These are phyloP conservation scores for Rhimphoctona megacephalus DNA, from an alignment of 2,888 invertebrate species.

Conservation along the genomic window DNA sequence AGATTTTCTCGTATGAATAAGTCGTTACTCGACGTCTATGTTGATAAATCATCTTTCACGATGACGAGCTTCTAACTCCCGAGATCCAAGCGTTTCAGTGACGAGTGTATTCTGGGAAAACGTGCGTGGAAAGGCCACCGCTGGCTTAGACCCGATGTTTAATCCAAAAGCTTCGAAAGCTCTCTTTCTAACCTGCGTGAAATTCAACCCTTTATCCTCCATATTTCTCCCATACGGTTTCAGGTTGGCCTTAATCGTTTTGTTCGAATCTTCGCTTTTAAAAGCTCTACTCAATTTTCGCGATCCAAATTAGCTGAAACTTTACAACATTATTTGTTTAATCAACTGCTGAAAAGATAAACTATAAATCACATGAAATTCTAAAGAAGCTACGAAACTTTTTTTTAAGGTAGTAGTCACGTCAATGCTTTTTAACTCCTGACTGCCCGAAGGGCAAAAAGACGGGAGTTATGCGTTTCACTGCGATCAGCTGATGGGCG, in stretches of 20 bases:
- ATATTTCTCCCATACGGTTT: conserved; percentile 63
- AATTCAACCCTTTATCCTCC: conserved; percentile 6
- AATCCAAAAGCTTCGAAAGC: conserved; percentile 65
- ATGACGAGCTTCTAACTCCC: conserved; percentile 12
- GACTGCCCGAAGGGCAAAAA: no score
- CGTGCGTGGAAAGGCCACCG: conserved; percentile 76
- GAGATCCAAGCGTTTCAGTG: not conserved
- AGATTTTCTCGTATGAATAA: conserved; percentile 82
- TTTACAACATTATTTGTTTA: not conserved
- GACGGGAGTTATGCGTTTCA: no score
- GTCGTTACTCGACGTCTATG: conserved; percentile 78
- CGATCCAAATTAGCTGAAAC: not conserved
- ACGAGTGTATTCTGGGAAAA: conserved; percentile 64
- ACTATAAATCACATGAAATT: no score
- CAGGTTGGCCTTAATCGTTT: conserved; percentile 77
- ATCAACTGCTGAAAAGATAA: no score
- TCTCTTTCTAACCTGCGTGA: conserved; percentile 61
- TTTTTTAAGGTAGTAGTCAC: no score
- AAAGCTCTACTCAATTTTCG: conserved; percentile 35
- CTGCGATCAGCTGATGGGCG: no score
- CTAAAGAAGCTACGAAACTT: no score
- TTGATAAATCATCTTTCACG: conserved; percentile 80
- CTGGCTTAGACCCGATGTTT: conserved; percentile 76
- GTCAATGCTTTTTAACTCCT: no score
- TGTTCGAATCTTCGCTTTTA: conserved; percentile 64